Conservation (phyloP, 2,113 vertebrate genomes). For the Blennius ocellaris region DNA sequence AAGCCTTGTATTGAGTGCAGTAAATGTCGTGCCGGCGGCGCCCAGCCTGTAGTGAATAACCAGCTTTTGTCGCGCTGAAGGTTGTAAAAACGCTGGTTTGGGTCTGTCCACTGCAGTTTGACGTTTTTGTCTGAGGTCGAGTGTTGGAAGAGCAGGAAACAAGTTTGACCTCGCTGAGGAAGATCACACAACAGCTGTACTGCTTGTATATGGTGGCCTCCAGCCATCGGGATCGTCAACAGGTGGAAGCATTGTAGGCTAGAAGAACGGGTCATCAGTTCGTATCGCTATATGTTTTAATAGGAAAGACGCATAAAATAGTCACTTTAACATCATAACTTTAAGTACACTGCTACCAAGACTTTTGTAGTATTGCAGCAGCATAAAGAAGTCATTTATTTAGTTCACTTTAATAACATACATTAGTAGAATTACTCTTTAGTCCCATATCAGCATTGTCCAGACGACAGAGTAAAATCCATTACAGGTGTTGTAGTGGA, state of each 20-base stretch:
- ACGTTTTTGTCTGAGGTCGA: neutral
- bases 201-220: neutral
- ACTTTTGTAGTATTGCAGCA: neutral
- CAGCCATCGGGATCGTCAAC: neutral
- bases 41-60: slow-evolving; percentile 3
- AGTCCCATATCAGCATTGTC: too few relatives aligned
- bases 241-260: neutral
- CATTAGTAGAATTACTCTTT: too few relatives aligned
- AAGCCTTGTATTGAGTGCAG: neutral
- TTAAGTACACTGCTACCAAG: neutral
- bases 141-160: neutral
- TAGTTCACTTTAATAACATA: too few relatives aligned
- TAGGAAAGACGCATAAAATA: neutral
- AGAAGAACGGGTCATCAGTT: neutral
- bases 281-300: neutral
- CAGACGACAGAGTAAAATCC: too few relatives aligned
- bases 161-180: neutral
- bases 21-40: neutral
- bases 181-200: neutral
- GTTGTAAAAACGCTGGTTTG: neutral
- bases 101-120: neutral
- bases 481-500: too few relatives aligned
- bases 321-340: neutral
- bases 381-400: too few relatives aligned
- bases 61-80: neutral